Conservation (phyloP, 1,140 invertebrate species). For the Acromyrmex echinatior region DNA sequence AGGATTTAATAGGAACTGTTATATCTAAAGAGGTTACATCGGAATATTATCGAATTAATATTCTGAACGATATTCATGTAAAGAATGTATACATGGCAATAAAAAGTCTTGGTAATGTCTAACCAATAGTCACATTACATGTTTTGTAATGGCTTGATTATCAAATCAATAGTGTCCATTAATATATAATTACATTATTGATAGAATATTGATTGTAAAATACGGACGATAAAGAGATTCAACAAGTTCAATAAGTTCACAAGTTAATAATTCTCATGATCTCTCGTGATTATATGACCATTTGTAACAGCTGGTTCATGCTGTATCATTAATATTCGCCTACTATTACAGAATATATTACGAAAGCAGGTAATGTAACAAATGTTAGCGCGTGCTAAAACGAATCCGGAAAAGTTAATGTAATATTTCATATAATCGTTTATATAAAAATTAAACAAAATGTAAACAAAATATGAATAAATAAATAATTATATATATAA, state of each 20-base stretch:
- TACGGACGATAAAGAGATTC: neutral
- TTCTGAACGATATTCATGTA: neutral
- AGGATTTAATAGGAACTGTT: neutral
- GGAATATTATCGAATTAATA: slow-evolving; percentile 18
- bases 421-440: neutral
- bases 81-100: neutral
- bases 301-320: slow-evolving; percentile 14
- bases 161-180: neutral
- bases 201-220: slow-evolving; percentile 31
- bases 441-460: neutral
- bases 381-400: neutral
- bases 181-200: slow-evolving; percentile 8
- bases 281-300: neutral
- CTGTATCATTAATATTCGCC: slow-evolving; percentile 30
- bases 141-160: slow-evolving; percentile 24
- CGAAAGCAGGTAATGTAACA: slow-evolving; percentile 17
- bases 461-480: neutral
- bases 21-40: neutral
- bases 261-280: neutral
- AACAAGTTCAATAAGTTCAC: neutral
- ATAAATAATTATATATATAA: neutral
- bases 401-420: neutral
- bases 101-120: neutral
- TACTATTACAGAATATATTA: neutral
- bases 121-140: neutral